Evolutionary conservation across 2,113 vertebrate species (phyloP).

Genomic region (Podarcis muralis): DNA sequence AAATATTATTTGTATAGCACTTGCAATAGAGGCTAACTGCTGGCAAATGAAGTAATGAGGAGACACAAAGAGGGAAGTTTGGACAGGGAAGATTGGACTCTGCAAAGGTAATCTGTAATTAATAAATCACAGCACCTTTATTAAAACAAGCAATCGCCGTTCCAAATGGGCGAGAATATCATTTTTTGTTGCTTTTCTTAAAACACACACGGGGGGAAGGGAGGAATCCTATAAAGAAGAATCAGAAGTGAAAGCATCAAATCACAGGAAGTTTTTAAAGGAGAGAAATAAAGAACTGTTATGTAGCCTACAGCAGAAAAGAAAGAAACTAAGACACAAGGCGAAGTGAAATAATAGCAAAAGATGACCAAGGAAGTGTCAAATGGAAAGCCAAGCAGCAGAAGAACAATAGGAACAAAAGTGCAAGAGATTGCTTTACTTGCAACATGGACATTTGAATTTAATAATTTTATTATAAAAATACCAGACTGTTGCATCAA

Average conservation of each 20-base stretch:
- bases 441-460: accelerated
- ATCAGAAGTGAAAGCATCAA: neutral
- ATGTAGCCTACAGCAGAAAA: neutral
- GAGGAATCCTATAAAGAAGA: neutral
- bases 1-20: neutral
- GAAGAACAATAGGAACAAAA: neutral
- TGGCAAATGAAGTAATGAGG: neutral
- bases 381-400: neutral
- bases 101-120: neutral
- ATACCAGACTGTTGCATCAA: neutral
- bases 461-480: neutral
- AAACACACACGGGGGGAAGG: no score
- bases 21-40: neutral
- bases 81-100: neutral
- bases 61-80: neutral
- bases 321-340: no score
- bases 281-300: neutral
- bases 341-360: neutral
- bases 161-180: neutral
- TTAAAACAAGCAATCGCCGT: neutral
- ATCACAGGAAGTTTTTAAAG: neutral
- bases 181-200: neutral
- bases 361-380: neutral
- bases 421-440: neutral
- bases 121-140: neutral